phyloP scores from a whole-genome alignment of 2,113 vertebrate species.

The Collichthys lucidus region DNA sequence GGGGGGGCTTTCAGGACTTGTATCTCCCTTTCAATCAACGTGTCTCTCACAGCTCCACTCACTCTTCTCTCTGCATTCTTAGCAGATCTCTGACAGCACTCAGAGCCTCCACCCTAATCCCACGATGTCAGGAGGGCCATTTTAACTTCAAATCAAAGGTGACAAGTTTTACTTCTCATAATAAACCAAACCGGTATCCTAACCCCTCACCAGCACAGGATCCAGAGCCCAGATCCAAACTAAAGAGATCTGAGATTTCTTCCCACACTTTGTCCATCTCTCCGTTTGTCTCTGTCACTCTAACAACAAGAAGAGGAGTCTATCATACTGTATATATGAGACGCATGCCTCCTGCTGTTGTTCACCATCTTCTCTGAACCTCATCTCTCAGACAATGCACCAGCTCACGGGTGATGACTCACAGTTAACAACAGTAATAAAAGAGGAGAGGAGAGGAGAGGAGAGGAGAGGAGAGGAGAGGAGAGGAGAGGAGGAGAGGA shows the following conservation, averaged over 20 bases:
- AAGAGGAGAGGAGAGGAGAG: background rate
- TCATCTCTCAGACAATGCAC: constrained; percentile 6
- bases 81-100: no score
- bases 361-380: constrained; percentile 2
- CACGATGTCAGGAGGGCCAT: no score
- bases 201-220: no score
- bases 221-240: background rate
- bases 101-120: no score
- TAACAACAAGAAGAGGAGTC: background rate
- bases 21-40: no score
- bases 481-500: background rate
- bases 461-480: background rate
- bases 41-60: no score
- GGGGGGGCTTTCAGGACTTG: no score
- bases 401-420: constrained; percentile 22
- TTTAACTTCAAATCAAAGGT: no score
- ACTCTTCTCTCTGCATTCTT: no score
- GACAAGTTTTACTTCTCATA: no score
- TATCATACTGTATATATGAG: background rate
- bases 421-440: constrained; percentile 18
- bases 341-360: background rate
- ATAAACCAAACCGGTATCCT: no score
- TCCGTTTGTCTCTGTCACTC: background rate
- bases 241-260: background rate
- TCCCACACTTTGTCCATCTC: background rate